phyloP scores from a whole-genome alignment of 2,888 invertebrate genomes.

The Sarcophaga variegata region DNA sequence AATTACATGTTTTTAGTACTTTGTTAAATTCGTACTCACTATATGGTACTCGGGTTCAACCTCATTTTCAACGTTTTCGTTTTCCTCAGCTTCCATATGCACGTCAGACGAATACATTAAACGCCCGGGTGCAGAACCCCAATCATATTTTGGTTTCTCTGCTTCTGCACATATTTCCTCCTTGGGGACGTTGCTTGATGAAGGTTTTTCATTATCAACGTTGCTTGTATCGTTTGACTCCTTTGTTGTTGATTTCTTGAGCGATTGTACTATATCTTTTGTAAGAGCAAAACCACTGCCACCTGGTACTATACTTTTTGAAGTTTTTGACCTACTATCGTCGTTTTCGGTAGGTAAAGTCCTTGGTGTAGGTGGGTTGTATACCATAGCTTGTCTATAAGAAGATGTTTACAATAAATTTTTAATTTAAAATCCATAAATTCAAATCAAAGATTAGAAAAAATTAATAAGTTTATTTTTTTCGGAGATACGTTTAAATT shows the following conservation, averaged over 20 bases:
- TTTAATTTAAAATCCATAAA: too few species aligned
- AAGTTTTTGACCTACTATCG: slow-evolving; percentile 71
- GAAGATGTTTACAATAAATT: slow-evolving; percentile 62
- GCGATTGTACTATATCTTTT: slow-evolving; percentile 76
- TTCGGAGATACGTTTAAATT: too few species aligned
- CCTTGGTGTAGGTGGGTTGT: slow-evolving; percentile 80
- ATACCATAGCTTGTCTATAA: slow-evolving; percentile 87
- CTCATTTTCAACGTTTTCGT: slow-evolving; percentile 64
- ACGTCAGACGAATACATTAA: slow-evolving; percentile 71
- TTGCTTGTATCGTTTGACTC: slow-evolving; percentile 73
- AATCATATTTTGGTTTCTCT: slow-evolving; percentile 75
- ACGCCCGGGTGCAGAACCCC: slow-evolving; percentile 78
- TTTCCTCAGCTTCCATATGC: slow-evolving; percentile 49
- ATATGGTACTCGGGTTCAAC: slow-evolving; percentile 76
- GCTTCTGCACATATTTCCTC: slow-evolving; percentile 37
- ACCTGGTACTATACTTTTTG: slow-evolving; percentile 67
- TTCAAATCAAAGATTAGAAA: too few species aligned
- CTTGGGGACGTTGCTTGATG: neutral
- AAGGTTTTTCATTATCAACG: slow-evolving; percentile 35
- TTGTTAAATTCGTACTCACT: slow-evolving; percentile 71
- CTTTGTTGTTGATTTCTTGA: slow-evolving; percentile 71
- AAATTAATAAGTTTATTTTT: too few species aligned
- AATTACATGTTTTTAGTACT: slow-evolving; percentile 31
- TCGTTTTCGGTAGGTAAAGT: slow-evolving; percentile 58
- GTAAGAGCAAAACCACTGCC: slow-evolving; percentile 76